These are phyloP conservation scores for Dicranocentrus wangi DNA, from an alignment of 2,888 invertebrate genomes.

Conservation along the genomic window DNA sequence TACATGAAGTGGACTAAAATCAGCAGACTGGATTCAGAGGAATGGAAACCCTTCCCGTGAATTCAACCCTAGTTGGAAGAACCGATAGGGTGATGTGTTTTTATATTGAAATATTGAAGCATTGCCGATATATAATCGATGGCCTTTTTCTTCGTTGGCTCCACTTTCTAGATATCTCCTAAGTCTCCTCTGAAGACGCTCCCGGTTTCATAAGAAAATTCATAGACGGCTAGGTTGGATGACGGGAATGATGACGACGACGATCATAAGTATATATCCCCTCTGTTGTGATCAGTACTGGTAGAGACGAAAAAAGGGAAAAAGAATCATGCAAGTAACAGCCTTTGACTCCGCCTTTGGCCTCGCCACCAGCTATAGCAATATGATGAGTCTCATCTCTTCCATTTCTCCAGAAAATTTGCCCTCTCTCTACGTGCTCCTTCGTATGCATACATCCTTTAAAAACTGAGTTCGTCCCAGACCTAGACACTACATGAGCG, in stretches of 20 bases:
- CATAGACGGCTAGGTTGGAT: slow-evolving; percentile 11
- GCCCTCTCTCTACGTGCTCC: slow-evolving; percentile 9
- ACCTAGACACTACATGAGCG: slow-evolving; percentile 56
- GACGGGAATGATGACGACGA: background rate
- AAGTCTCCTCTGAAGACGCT: slow-evolving; percentile 37
- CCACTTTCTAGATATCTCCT: slow-evolving; percentile 59
- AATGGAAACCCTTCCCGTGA: background rate
- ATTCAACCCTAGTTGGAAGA: background rate
- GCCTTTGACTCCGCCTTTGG: slow-evolving; percentile 66
- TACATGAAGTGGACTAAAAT: background rate
- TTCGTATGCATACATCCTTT: background rate
- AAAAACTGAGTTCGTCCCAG: too few relatives aligned
- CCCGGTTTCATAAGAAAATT: slow-evolving; percentile 44
- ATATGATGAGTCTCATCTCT: slow-evolving; percentile 46
- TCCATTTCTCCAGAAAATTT: slow-evolving; percentile 47
- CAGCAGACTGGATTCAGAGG: slow-evolving; percentile 22
- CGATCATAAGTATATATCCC: background rate
- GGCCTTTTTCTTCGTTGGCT: slow-evolving; percentile 47
- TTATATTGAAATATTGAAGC: slow-evolving; percentile 36
- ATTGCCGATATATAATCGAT: slow-evolving; percentile 59
- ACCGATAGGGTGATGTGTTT: background rate
- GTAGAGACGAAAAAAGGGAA: slow-evolving; percentile 1
- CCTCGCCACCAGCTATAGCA: slow-evolving; percentile 53
- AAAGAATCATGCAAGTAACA: slow-evolving; percentile 38
- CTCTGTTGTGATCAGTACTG: slow-evolving; percentile 27